Evolutionary conservation across 2,113 vertebrate species (phyloP).

Genomic region (Centropus bengalensis): DNA sequence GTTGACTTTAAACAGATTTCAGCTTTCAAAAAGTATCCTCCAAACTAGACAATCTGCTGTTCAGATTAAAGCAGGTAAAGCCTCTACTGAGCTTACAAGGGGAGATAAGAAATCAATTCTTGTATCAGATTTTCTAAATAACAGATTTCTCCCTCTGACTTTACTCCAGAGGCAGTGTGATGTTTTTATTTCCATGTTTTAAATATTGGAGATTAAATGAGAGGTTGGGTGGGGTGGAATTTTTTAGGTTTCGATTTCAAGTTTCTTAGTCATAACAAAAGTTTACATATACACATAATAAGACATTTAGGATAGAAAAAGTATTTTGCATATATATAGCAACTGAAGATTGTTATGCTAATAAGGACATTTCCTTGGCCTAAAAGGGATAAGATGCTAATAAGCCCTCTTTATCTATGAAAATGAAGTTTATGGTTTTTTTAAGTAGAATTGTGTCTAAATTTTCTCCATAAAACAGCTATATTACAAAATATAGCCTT

Average conservation of each 20-base stretch:
- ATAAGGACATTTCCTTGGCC: neutral
- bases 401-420: neutral
- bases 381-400: neutral
- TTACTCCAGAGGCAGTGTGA: neutral
- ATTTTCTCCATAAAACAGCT: neutral
- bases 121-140: slow-evolving; percentile 30
- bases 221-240: neutral
- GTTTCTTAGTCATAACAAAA: neutral
- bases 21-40: slow-evolving; percentile 8
- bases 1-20: neutral
- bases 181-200: neutral
- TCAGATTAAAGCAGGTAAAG: slow-evolving; percentile 37
- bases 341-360: neutral
- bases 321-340: neutral
- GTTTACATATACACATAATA: neutral
- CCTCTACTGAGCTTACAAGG: neutral
- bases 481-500: neutral
- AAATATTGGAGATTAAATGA: neutral
- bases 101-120: slow-evolving; percentile 48
- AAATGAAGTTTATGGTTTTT: neutral
- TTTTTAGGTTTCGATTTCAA: neutral
- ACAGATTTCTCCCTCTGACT: slow-evolving; percentile 4
- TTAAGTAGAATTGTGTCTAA: neutral
- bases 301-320: neutral
- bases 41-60: neutral